phyloP scores from a whole-genome alignment of 2,797 vertebrate genomes.

The Danio aesculapii region DNA sequence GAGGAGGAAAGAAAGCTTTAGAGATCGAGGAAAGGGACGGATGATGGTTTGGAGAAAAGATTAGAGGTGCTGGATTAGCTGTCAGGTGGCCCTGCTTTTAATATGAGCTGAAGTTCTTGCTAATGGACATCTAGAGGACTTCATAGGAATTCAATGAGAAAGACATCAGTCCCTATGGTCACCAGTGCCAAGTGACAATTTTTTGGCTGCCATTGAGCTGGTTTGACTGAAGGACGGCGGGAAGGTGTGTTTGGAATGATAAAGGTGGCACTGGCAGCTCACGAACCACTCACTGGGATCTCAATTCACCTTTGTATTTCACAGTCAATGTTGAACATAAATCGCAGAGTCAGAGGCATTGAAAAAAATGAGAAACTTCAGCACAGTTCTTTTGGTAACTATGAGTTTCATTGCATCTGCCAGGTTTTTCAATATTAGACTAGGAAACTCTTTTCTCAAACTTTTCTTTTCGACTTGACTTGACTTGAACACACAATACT shows the following conservation, averaged over 20 bases:
- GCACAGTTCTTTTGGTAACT: background rate
- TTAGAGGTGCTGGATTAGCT: constrained; percentile 61
- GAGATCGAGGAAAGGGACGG: constrained; percentile 69
- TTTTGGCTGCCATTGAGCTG: constrained; percentile 63
- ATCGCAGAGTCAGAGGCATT: background rate
- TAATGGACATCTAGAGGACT: constrained; percentile 73
- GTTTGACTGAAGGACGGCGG: constrained; percentile 59
- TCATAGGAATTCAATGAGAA: constrained; percentile 72
- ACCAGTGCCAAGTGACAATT: constrained; percentile 59
- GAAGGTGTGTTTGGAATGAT: constrained; percentile 56
- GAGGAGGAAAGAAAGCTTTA: constrained; percentile 52
- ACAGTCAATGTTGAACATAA: background rate
- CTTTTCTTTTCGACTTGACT: too few relatives aligned
- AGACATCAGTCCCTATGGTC: constrained; percentile 68
- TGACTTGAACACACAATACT: too few relatives aligned
- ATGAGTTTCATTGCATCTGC: too few relatives aligned
- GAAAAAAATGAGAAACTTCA: background rate
- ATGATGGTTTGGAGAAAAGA: background rate
- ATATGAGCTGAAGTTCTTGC: constrained; percentile 71
- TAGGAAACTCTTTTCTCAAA: too few relatives aligned
- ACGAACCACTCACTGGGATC: background rate
- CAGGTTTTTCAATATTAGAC: too few relatives aligned
- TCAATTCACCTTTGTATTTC: background rate
- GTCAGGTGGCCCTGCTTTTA: constrained; percentile 66
- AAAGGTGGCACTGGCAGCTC: background rate